Percentiles rank a stretch among this genome's conserved stretches.
These are phyloP conservation scores for Engraulis encrasicolus DNA, from an alignment of 2,113 vertebrate genomes.

Conservation along the genomic window DNA sequence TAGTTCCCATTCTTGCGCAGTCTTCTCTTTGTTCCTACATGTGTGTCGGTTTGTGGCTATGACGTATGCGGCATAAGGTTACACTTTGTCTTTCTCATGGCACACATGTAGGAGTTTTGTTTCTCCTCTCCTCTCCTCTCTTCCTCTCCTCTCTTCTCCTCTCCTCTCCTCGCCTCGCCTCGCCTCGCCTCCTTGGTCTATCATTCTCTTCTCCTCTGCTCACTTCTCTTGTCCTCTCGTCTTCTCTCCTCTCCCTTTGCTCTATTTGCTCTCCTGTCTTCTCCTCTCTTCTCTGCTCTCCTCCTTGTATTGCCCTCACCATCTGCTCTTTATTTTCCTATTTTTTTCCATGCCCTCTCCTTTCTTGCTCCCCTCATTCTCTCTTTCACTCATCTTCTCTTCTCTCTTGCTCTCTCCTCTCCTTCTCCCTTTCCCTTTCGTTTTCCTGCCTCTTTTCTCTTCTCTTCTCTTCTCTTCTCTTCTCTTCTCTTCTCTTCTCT, in stretches of 20 bases:
- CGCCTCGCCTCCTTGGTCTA: not conserved
- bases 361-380: no score
- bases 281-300: constrained; percentile 35
- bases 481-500: constrained; percentile 30
- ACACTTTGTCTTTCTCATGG: not conserved
- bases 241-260: no score
- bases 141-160: constrained; percentile 44
- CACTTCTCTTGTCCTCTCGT: no score
- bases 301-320: no score
- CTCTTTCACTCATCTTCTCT: no score
- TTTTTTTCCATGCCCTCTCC: no score
- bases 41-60: not conserved
- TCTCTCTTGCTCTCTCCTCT: no score
- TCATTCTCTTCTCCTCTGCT: no score
- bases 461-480: not conserved
- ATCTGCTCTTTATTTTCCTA: no score
- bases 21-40: not conserved
- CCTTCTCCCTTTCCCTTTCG: no score
- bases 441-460: no score
- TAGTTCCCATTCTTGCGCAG: not conserved
- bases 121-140: not conserved
- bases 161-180: constrained; percentile 9
- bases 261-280: constrained; percentile 7
- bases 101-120: not conserved
- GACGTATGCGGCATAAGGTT: not conserved